Percentiles rank a stretch among this genome's conserved stretches.
These are phyloP conservation scores for Drosophila sulfurigaster DNA, from an alignment of 1,140 invertebrate genomes.

Conservation along the genomic window DNA sequence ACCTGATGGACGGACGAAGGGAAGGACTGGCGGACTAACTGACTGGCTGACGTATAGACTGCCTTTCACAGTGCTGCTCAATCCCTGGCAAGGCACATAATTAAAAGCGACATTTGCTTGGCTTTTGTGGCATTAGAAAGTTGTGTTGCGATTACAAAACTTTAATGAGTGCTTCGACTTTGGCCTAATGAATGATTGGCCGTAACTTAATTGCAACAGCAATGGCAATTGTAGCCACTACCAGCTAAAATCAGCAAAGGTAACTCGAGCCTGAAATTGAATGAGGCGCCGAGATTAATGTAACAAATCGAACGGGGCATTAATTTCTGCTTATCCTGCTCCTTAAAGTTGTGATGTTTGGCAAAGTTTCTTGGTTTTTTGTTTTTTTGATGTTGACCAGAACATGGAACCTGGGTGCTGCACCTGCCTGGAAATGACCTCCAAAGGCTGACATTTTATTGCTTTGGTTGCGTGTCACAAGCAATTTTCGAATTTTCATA, in stretches of 20 bases:
- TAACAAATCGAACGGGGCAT: constrained; percentile 40
- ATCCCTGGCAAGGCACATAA: constrained; percentile 63
- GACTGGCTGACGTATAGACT: not conserved
- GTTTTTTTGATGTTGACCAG: too few relatives aligned
- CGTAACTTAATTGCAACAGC: constrained; percentile 68
- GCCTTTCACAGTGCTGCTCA: constrained; percentile 24
- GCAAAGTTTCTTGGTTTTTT: not conserved
- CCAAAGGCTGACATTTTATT: constrained; percentile 30
- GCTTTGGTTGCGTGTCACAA: constrained; percentile 59
- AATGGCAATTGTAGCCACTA: constrained; percentile 44
- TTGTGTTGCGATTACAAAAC: constrained; percentile 75
- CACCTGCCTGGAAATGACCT: constrained; percentile 39
- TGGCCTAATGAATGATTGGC: constrained; percentile 78
- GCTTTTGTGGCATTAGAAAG: constrained; percentile 72
- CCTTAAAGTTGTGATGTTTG: not conserved
- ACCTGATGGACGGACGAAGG: constrained; percentile 29
- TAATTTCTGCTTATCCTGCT: constrained; percentile 11
- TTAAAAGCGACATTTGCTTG: constrained; percentile 76
- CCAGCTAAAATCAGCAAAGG: constrained; percentile 28
- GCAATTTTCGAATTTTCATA: constrained; percentile 59
- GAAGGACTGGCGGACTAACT: constrained; percentile 3
- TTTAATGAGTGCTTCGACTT: constrained; percentile 69
- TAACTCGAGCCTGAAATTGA: constrained; percentile 74
- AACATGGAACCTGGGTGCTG: constrained; percentile 11
- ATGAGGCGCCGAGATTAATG: constrained; percentile 46